Conservation (phyloP, 2,888 invertebrate genomes). For the Microplitis deprimator region DNA sequence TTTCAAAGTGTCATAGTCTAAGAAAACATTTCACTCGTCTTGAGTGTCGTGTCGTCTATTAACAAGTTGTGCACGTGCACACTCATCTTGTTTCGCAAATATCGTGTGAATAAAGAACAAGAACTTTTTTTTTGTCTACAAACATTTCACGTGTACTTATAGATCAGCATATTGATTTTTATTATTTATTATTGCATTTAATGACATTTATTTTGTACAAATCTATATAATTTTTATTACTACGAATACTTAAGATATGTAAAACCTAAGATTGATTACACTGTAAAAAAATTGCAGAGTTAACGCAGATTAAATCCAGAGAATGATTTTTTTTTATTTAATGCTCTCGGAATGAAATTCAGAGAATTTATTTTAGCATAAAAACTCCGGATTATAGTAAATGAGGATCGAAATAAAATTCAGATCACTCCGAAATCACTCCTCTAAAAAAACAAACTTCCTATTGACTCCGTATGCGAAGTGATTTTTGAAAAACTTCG, state of each 20-base stretch:
- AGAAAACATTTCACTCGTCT: constrained; percentile 16
- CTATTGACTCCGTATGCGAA: too few relatives aligned
- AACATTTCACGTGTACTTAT: neutral
- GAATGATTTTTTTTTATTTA: neutral
- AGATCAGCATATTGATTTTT: neutral
- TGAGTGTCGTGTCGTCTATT: neutral
- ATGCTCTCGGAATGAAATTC: too few relatives aligned
- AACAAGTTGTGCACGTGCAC: constrained; percentile 2
- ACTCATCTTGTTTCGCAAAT: constrained; percentile 4
- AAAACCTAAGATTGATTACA: too few relatives aligned
- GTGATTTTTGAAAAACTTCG: too few relatives aligned
- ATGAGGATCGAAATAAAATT: too few relatives aligned
- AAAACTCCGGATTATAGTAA: too few relatives aligned
- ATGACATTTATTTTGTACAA: neutral
- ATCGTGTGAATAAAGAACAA: neutral
- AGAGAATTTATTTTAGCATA: too few relatives aligned
- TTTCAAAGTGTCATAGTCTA: constrained; percentile 16
- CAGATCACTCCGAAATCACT: too few relatives aligned
- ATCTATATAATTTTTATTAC: too few relatives aligned
- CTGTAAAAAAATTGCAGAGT: too few relatives aligned
- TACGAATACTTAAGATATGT: too few relatives aligned
- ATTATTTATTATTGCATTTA: neutral
- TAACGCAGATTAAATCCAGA: neutral
- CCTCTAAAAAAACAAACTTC: too few relatives aligned
- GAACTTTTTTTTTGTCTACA: constrained; percentile 13